Base-by-base conservation (phyloP, 2,113 vertebrate species). In the Empidonax alnorum region DNA sequence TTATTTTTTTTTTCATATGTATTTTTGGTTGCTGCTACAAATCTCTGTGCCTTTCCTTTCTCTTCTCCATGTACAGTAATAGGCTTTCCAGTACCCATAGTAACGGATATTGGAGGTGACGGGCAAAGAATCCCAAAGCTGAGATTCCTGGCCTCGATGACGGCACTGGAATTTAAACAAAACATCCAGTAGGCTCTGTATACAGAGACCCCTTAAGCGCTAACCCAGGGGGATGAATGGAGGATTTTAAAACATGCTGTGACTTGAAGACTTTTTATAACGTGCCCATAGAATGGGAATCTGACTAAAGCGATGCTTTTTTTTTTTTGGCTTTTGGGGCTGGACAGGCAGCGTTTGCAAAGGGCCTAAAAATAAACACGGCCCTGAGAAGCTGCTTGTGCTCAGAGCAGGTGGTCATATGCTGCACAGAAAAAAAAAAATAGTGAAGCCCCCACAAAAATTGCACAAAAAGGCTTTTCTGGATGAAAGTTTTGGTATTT, bases 31-130 rank as follows among this genome's bases (percentile, higher is more conserved):
- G 73, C 16, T 84, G 75, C 52, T 90, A 58, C 23, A 89, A 30
- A 94, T 90, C 47, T 74, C 18, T 27, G 44, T 84, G 86, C 78
- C 50, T 94, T 85, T 89, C 42, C 68, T 80, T 75, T 42, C 90
- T 55, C 82, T 93, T 87, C 63, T 71, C 76, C 91, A 46, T 86
- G 56, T 81, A 92, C 71, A 91, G 90, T 91, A 95, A 95, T 88
- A 95, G 84, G 88, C 71, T 94, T 92, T 92, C 56, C 86, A 96
- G 96, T 97, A 93, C 96, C 97, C 93, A 97, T 97, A 97, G 94
- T 95, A 96, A 96, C 83, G 2, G 84, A 84, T 75, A 95, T 76
- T 94, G 93, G 93, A 94, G 94, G 76, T 96, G 94, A 94, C 44
- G 16, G 89, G 87, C 89, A 89, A 67, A 96, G 95, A 94, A 95